Percentiles rank a stretch among this genome's conserved stretches.
phyloP scores from a whole-genome alignment of 2,797 vertebrate species.

The Chiloscyllium punctatum region DNA sequence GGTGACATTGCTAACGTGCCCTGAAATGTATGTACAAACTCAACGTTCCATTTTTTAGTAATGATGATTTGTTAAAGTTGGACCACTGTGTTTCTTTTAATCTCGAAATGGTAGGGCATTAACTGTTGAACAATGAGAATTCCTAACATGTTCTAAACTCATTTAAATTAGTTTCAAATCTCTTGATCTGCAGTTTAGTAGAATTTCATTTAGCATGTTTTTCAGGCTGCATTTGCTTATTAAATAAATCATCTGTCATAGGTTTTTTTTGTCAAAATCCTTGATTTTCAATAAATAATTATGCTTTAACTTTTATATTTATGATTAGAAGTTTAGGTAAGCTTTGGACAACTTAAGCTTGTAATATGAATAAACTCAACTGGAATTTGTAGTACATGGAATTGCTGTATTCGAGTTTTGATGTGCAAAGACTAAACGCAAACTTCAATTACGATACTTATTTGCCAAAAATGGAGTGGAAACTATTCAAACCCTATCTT shows the following conservation, averaged over 20 bases:
- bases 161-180: background rate
- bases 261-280: background rate
- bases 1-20: background rate
- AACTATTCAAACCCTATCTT: constrained; percentile 11
- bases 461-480: constrained; percentile 36
- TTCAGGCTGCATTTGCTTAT: background rate
- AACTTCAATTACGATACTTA: background rate
- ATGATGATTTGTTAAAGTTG: background rate
- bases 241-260: background rate
- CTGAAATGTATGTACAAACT: background rate
- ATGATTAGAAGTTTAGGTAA: background rate
- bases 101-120: background rate
- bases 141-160: background rate
- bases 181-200: background rate
- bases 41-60: background rate
- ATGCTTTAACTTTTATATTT: background rate
- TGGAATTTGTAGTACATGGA: constrained; percentile 16
- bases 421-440: background rate
- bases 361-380: background rate
- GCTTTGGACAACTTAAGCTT: background rate
- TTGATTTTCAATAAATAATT: background rate
- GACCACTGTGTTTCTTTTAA: background rate
- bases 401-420: background rate
- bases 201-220: background rate
- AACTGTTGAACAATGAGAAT: background rate